Base-by-base conservation (phyloP, 2,797 vertebrate species). In the Heliangelus exortis region DNA sequence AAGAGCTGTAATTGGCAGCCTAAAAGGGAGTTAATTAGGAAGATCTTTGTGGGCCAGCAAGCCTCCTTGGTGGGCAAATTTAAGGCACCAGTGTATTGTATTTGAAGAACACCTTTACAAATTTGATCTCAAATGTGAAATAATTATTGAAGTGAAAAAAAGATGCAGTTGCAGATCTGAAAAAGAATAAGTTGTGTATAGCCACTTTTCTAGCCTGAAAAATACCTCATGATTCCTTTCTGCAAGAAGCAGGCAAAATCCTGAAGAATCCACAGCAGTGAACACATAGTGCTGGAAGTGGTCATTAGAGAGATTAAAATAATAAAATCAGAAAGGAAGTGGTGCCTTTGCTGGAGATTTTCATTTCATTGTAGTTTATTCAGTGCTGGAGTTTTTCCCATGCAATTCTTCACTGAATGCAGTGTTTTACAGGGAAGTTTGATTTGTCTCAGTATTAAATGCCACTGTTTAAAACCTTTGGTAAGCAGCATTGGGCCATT, bases 1-100 rank as follows among this genome's bases (percentile, higher is more conserved):
- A 91, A 94, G 15, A 88, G 22, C 54, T 9, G 51, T 50, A 94
- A 92, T 67, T 91, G 85, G 69, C 50, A 90, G 79, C 48, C 36
- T 82, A 50, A 90, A 88, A 86, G 29, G 41, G 73, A 94, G 43
- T 84, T 89, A 92, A 72, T 92, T 92, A 91, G 67, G 33, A 76
- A 26, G 53, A 69, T 20, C 66, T 95, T 51, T 45, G 45, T 63
- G 47, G 76, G 69, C 43, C 72, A 85, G 68, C 21, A 81, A 23
- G 36, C 20, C 22, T 87, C 43, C 61, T 92, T 59, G 63, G 67
- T 86, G 79, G 82, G 39, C 69, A 59, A 55, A 94, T 36, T 51
- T 63, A 55, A 84, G 47, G 54, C 57, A 53, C 12, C 10, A 23
- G 9, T 8, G 5, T 23, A 26, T 63, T 90, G 89, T 76, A 48